These are phyloP conservation scores for Pterois miles DNA, from an alignment of 2,797 vertebrate species.

Conservation along the genomic window DNA sequence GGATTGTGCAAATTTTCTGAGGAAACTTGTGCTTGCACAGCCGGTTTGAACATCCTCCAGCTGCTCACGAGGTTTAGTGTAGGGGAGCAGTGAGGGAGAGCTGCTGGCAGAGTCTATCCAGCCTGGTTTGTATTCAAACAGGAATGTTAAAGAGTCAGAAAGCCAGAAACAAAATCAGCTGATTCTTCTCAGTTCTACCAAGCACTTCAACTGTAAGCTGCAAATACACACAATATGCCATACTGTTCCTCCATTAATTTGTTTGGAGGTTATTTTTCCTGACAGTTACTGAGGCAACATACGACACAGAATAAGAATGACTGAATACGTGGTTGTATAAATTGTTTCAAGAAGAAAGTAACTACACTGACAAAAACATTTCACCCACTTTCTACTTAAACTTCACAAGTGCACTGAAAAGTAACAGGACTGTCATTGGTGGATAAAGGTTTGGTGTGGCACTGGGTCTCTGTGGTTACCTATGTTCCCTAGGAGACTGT, in stretches of 20 bases:
- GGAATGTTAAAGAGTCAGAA: conserved; percentile 15
- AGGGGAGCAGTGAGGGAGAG: conserved; percentile 6
- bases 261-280: not conserved
- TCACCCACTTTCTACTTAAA: not conserved
- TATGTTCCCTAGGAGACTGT: conserved; percentile 93
- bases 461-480: conserved; percentile 82
- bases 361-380: not conserved
- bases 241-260: not conserved
- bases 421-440: not conserved
- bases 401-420: not conserved
- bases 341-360: not conserved
- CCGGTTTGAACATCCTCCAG: conserved; percentile 6
- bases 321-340: not conserved
- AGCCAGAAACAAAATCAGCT: conserved; percentile 9
- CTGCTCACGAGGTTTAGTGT: not conserved
- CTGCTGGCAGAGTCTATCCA: conserved; percentile 41
- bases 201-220: not conserved
- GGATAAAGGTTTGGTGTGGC: not conserved
- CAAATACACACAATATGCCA: not conserved
- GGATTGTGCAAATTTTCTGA: conserved; percentile 3
- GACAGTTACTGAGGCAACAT: not conserved
- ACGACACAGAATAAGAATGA: not conserved
- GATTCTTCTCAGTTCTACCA: not conserved
- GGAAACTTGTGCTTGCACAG: not conserved
- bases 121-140: conserved; percentile 39